Evolutionary conservation across 2,888 invertebrate species (phyloP), one percentile per base, ranked within the genome.

Genomic region (Automeris io): DNA sequence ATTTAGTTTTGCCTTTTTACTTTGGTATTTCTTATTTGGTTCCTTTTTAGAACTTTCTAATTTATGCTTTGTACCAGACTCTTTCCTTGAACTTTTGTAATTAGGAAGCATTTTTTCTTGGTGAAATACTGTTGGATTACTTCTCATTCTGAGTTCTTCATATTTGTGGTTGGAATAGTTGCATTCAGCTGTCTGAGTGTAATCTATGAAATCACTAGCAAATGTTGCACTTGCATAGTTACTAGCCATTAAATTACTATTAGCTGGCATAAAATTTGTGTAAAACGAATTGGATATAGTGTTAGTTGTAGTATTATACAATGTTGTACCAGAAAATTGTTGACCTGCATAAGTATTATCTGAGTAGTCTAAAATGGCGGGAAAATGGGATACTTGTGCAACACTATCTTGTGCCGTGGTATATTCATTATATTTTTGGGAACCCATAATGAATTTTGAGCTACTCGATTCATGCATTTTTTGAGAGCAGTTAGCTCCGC

Each of bases 21-120:
- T 83, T 56, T 77, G 82, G 57, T 75, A 85, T 44, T 85, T 85
- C 48, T 86, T 85, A 49, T 43, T 77, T 0, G 76, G 61, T 29
- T 86, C 86, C 39, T 86, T 86, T 51, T 86, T 86, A n/a, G 79
- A 72, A 60, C 82, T 85, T 53, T 86, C 86, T 29, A 85, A 46
- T 56, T 86, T 86, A 45, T 86, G 86, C 57, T 86, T 86, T 1
- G 75, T 60, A n/a, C 73, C 63, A 0, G 80, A 67, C 44, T 86
- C 86, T 51, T 81, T 63, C 45, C 79, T 70, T 0, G 78, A 68
- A 46, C 60, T 73, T 49, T 80, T 83, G 46, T 76, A 81, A 44
- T 67, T 65, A 11, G 70, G 46, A 43, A 69, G 53, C 33, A 63
- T 50, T 57, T 82, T 86, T 2, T 85, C 86, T 38, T 77, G 68